Evolutionary conservation across 30 jellyfish, hydroid and myxozoan genomes (phyloP).

Genomic region (Hydractinia echinata): DNA sequence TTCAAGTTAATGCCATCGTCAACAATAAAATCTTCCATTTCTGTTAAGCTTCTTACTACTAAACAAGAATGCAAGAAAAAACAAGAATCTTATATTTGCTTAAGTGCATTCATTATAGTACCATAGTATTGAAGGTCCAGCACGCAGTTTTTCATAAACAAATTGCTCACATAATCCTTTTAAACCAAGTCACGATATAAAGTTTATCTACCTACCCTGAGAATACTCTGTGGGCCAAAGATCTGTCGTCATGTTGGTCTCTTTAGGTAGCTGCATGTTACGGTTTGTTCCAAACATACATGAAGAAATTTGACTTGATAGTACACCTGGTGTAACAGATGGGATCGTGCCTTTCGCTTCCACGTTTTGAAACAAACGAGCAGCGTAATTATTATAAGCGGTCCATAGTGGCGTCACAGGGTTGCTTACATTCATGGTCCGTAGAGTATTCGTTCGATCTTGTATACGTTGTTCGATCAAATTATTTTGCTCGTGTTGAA

Average conservation of each 20-base stretch:
- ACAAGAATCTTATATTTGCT: no score
- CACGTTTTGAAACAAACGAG: slow-evolving; percentile 5
- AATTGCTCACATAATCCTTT: no score
- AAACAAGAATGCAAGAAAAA: no score
- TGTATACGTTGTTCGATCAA: slow-evolving; percentile 13
- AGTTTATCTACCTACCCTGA: not conserved
- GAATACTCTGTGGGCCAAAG: slow-evolving; percentile 9
- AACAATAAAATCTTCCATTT: no score
- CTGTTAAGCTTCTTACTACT: no score
- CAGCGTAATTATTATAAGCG: not conserved
- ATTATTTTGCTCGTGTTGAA: slow-evolving; percentile 16
- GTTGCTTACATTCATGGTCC: not conserved
- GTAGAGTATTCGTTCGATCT: slow-evolving; percentile 10
- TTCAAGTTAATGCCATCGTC: no score
- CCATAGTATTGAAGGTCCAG: no score
- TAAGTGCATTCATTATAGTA: no score
- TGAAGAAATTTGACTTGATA: slow-evolving; percentile 13
- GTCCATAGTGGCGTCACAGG: slow-evolving; percentile 20
- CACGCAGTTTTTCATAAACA: no score
- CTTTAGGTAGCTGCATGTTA: slow-evolving; percentile 3
- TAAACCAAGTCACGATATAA: no score
- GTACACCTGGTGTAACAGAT: not conserved
- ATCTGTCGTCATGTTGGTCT: not conserved
- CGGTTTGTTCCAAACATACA: slow-evolving; percentile 21
- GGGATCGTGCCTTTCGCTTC: not conserved